Evolutionary conservation across 2,113 vertebrate genomes (phyloP), one percentile per base, ranked within the genome.

Genomic region (Grammomys surdaster): DNA sequence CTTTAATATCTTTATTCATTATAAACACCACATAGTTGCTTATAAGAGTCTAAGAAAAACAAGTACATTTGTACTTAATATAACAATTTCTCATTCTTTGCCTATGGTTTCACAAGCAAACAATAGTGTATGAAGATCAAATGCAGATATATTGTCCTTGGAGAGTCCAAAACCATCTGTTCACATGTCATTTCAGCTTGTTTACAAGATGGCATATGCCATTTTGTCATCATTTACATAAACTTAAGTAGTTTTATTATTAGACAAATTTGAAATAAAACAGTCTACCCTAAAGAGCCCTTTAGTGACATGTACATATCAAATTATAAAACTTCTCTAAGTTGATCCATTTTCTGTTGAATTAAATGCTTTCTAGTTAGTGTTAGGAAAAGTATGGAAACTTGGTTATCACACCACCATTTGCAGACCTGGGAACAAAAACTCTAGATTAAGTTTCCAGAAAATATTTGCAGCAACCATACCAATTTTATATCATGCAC

Each of bases 221-320:
- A 36, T 1, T 90, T 24, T 95, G 75, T 31, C 60, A 14, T 84
- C 9, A 51, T 65, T 95, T 43, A 13, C 17, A 56, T 82, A 77
- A 84, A 73, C 1, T 5, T 46, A 58, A 67, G 28, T 54, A 11
- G 20, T 8, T 48, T 96, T 76, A 33, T n/a, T n/a, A 26, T 81
- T 33, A 80, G 5, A 82, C 58, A 88, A 96, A 70, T 88, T 84
- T 70, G 69, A 24, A 87, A 87, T 88, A n/a, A 93, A 90, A 84
- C 22, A 54, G 12, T 46, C 36, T 22, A 33, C 77, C 54, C 40
- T 65, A 19, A 93, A 70, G 88, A 80, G 40, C 80, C 67, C 36
- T 40, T 87, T n/a, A 67, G 3, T 56, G 33, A 2, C 14, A 9
- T 43, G 20, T 54, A 81, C 6, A 28, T 65, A 70, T 56, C n/a